A percentile compares a stretch with the other conserved stretches of the same genome.
phyloP scores from a whole-genome alignment of 2,113 vertebrate species.

The Onychostruthus taczanowskii region DNA sequence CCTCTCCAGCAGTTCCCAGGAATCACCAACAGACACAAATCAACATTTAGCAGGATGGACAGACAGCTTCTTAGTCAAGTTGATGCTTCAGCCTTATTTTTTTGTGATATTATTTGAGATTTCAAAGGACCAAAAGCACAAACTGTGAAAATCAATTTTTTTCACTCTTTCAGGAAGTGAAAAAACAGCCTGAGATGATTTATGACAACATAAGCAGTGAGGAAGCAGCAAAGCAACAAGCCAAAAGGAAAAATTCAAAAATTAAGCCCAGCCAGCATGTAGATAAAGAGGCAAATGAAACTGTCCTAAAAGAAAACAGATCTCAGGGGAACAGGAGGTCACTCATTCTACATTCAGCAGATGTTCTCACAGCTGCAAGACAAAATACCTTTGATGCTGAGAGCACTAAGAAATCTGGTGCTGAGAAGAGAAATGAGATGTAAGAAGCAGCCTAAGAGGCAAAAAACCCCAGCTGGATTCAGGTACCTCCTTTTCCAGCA shows the following conservation, averaged over 20 bases:
- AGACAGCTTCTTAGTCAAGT: not conserved
- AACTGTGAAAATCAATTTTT: not conserved
- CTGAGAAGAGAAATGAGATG: not conserved
- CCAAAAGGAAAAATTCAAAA: not conserved
- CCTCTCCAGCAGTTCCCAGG: not conserved
- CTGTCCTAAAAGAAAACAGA: not conserved
- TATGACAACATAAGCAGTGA: not conserved
- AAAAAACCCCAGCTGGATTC: not conserved
- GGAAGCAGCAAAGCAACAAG: not conserved
- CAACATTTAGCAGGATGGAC: not conserved
- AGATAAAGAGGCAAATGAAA: not conserved
- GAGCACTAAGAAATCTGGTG: not conserved
- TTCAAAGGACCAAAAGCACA: not conserved
- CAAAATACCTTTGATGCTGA: not conserved
- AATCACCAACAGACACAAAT: not conserved
- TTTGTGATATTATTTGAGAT: not conserved
- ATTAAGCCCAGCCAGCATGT: not conserved
- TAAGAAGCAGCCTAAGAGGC: not conserved
- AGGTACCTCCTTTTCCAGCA: not conserved
- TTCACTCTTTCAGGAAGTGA: not conserved
- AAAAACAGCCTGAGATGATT: not conserved
- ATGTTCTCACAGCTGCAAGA: not conserved
- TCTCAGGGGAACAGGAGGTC: not conserved
- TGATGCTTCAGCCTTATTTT: not conserved
- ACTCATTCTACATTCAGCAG: not conserved